phyloP scores from a whole-genome alignment of 2,797 vertebrate genomes.

The Psittacula derbiana region DNA sequence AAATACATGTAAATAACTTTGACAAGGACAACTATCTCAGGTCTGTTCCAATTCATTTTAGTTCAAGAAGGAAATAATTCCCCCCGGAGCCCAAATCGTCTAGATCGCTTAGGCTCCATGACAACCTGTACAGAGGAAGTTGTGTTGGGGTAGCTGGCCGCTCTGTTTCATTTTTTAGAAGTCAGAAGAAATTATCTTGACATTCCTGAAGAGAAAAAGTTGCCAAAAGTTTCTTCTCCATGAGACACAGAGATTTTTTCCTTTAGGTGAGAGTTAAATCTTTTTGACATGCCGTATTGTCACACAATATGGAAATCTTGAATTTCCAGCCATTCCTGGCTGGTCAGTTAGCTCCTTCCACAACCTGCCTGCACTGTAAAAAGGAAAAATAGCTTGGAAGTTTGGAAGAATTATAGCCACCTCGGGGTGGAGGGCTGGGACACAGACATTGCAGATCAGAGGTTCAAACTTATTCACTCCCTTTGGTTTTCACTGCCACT shows the following conservation, averaged over 20 bases:
- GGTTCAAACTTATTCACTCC: not conserved
- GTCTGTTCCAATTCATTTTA: slow-evolving; percentile 39
- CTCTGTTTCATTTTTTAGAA: slow-evolving; percentile 57
- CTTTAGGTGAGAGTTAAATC: slow-evolving; percentile 1
- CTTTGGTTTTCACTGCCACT: not conserved
- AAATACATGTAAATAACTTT: slow-evolving; percentile 37
- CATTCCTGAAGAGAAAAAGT: slow-evolving; percentile 33
- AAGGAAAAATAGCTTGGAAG: not conserved
- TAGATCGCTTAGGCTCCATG: slow-evolving; percentile 2
- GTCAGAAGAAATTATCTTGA: slow-evolving; percentile 64
- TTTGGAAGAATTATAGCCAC: not conserved
- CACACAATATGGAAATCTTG: slow-evolving; percentile 27
- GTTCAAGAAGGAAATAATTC: slow-evolving; percentile 19
- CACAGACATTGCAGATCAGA: not conserved
- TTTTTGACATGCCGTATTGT: not conserved
- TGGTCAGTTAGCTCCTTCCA: slow-evolving; percentile 4
- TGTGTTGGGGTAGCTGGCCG: slow-evolving; percentile 36
- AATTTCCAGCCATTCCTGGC: slow-evolving; percentile 14
- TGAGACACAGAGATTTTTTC: slow-evolving; percentile 37
- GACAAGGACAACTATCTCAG: slow-evolving; percentile 33
- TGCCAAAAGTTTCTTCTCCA: slow-evolving; percentile 44
- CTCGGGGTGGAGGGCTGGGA: not conserved
- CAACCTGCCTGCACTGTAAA: not conserved
- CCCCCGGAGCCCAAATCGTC: not conserved
- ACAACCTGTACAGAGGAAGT: slow-evolving; percentile 41